Percentiles rank a stretch among this genome's conserved stretches.
These are phyloP conservation scores for Leucosticte australis DNA, from an alignment of 2,113 vertebrate genomes.

Conservation along the genomic window DNA sequence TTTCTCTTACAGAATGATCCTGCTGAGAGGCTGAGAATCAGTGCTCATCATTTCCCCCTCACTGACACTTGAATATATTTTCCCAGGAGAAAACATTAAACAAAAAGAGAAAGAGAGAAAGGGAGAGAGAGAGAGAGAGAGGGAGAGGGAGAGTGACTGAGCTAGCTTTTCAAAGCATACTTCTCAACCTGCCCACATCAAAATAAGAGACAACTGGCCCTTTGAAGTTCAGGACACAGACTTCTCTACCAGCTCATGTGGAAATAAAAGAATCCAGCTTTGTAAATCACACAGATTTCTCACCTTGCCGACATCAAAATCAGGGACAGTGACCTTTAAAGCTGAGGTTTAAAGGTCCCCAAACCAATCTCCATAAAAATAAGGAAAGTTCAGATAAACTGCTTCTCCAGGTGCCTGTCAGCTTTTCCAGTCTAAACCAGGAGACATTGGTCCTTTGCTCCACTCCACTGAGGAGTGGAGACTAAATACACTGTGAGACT, in stretches of 20 bases:
- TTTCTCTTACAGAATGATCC: constrained; percentile 76
- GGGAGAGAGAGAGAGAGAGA: not conserved
- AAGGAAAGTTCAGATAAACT: not conserved
- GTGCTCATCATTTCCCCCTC: constrained; percentile 71
- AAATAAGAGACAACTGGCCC: constrained; percentile 80
- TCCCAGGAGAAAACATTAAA: constrained; percentile 81
- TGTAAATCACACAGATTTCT: constrained; percentile 55
- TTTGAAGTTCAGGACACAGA: constrained; percentile 79
- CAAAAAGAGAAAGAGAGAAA: constrained; percentile 59
- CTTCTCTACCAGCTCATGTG: constrained; percentile 66
- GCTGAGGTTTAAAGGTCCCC: constrained; percentile 2
- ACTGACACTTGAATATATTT: constrained; percentile 77
- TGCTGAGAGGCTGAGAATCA: constrained; percentile 77
- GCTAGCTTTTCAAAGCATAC: constrained; percentile 77
- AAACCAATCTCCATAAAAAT: constrained; percentile 26
- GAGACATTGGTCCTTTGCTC: not conserved
- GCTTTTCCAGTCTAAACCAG: constrained; percentile 1
- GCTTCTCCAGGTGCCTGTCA: not conserved
- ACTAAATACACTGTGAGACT: not conserved
- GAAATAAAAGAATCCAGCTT: constrained; percentile 48
- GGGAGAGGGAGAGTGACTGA: constrained; percentile 39
- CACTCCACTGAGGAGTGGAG: not conserved
- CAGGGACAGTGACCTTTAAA: constrained; percentile 25
- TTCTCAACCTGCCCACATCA: constrained; percentile 82
- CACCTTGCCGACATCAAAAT: constrained; percentile 54